A percentile compares a stretch with the other conserved stretches of the same genome.
Evolutionary conservation across 2,888 invertebrate species (phyloP).

Genomic region (Diloba caeruleocephala): DNA sequence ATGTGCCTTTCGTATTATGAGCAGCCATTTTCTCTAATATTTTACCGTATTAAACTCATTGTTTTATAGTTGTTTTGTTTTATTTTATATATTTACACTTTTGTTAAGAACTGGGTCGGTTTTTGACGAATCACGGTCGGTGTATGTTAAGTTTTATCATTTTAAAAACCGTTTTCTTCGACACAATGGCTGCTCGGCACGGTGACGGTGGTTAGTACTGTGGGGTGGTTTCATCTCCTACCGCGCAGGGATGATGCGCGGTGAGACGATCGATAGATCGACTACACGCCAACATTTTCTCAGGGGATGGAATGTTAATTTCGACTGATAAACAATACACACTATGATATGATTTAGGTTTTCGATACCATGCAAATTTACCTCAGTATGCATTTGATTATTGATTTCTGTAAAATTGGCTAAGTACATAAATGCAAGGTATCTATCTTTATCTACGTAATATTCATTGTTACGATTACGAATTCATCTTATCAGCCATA

Average conservation of each 20-base stretch:
- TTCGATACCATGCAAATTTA: too few relatives aligned
- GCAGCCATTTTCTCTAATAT: constrained; percentile 72
- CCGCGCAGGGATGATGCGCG: constrained; percentile 78
- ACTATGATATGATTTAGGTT: too few relatives aligned
- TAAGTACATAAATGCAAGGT: too few relatives aligned
- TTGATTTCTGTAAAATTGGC: too few relatives aligned
- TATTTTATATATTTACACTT: constrained; percentile 42
- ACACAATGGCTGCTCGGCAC: constrained; percentile 74
- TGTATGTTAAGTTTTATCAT: constrained; percentile 68
- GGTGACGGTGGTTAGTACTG: constrained; percentile 57
- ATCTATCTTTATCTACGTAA: too few relatives aligned
- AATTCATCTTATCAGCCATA: too few relatives aligned
- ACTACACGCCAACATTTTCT: constrained; percentile 48
- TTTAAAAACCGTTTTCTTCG: constrained; percentile 68
- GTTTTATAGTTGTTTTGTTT: constrained; percentile 23
- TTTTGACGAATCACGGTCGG: constrained; percentile 45
- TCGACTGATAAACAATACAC: constrained; percentile 24
- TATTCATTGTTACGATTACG: too few relatives aligned
- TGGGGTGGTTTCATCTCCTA: constrained; percentile 56
- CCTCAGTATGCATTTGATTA: too few relatives aligned
- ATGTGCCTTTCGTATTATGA: constrained; percentile 56
- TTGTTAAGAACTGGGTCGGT: constrained; percentile 46
- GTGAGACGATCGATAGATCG: constrained; percentile 75
- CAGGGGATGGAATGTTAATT: constrained; percentile 44
- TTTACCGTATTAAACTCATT: constrained; percentile 50